Percentiles rank a stretch among this genome's conserved stretches.
Conservation (phyloP, 2,797 vertebrate species). For the Falco berigora region DNA sequence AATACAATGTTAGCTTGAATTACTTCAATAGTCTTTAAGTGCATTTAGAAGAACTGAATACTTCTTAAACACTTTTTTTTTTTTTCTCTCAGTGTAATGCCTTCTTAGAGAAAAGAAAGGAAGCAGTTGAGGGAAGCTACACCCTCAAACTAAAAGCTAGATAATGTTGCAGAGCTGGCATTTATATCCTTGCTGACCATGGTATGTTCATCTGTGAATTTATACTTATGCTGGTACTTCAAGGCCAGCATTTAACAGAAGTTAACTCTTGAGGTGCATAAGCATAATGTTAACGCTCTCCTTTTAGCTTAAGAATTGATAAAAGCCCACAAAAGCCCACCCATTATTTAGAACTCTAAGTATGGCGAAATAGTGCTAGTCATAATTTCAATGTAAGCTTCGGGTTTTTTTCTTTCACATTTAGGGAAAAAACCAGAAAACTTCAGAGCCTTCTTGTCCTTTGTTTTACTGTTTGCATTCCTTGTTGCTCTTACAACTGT, state of each 20-base stretch:
- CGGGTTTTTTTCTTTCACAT: not conserved
- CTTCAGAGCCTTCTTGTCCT: not conserved
- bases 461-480: not conserved
- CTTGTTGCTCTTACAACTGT: not conserved
- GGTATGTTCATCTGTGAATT: not conserved
- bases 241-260: not conserved
- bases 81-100: not conserved
- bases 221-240: not conserved
- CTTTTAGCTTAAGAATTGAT: not conserved
- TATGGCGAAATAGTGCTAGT: not conserved
- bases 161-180: not conserved
- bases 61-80: not conserved
- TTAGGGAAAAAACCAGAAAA: not conserved
- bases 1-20: not conserved
- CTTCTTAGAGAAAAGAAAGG: slow-evolving; percentile 6
- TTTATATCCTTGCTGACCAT: not conserved
- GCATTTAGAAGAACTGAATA: not conserved
- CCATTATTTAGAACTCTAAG: not conserved
- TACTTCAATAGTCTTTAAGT: not conserved
- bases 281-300: not conserved
- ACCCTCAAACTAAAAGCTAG: slow-evolving; percentile 15
- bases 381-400: not conserved
- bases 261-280: not conserved
- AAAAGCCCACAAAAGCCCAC: not conserved
- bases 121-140: slow-evolving; percentile 37